phyloP scores from a whole-genome alignment of 2,888 invertebrate genomes.

The Melieria picta region DNA sequence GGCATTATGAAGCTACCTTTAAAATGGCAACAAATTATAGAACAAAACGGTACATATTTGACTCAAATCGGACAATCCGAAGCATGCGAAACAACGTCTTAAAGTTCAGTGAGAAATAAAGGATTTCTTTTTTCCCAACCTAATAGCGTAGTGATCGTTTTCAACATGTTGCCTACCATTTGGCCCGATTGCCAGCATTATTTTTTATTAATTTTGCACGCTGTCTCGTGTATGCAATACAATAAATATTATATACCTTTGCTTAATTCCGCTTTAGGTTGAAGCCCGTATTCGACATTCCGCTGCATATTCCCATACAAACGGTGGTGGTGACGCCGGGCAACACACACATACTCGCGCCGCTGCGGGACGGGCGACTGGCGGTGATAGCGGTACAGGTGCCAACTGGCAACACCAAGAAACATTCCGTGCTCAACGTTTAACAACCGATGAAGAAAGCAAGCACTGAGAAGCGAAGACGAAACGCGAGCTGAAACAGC shows the following conservation, averaged over 20 bases:
- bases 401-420: constrained; percentile 58
- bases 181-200: too few species aligned
- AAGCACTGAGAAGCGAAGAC: neutral
- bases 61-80: too few species aligned
- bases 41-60: too few species aligned
- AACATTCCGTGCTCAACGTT: constrained; percentile 65
- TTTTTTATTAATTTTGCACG: constrained; percentile 6
- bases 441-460: constrained; percentile 42
- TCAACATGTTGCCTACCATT: too few species aligned
- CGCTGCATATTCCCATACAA: constrained; percentile 68
- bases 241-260: constrained; percentile 11
- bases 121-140: too few species aligned
- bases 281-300: constrained; percentile 68
- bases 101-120: too few species aligned
- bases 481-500: neutral
- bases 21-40: too few species aligned
- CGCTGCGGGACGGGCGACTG: constrained; percentile 70
- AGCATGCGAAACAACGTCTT: too few species aligned
- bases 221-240: neutral
- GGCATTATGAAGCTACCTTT: too few species aligned
- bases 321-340: constrained; percentile 68
- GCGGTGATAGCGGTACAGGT: constrained; percentile 67
- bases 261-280: constrained; percentile 57
- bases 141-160: too few species aligned
- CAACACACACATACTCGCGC: constrained; percentile 71